Percentiles rank a stretch among this genome's conserved stretches.
phyloP scores from a whole-genome alignment of 2,888 invertebrate genomes.

The Marasmarcha lunaedactyla region DNA sequence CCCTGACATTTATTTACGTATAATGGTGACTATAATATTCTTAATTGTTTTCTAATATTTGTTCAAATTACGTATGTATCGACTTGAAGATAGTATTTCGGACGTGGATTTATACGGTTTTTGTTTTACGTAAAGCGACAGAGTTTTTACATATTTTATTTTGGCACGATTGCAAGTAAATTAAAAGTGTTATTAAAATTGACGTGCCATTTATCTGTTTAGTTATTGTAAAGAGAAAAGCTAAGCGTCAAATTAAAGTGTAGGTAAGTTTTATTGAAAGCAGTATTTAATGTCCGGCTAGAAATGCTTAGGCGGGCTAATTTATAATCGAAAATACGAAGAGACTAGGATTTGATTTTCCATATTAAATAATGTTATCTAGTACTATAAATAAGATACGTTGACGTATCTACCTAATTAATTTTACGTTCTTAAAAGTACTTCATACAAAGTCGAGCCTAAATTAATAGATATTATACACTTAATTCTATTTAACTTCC shows the following conservation, averaged over 20 bases:
- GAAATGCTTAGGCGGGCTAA: background rate
- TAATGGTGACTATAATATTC: conserved; percentile 77
- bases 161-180: background rate
- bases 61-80: conserved; percentile 59
- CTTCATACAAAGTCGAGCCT: conserved; percentile 63
- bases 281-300: background rate
- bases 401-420: background rate
- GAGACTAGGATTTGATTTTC: background rate
- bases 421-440: conserved; percentile 42
- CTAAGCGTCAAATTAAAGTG: background rate
- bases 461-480: conserved; percentile 61
- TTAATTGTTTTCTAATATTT: conserved; percentile 56
- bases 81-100: conserved; percentile 25
- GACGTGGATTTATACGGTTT: conserved; percentile 18
- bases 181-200: too few relatives aligned
- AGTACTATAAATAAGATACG: background rate
- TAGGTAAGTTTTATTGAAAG: background rate
- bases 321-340: background rate
- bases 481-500: conserved; percentile 62
- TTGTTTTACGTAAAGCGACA: background rate
- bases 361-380: background rate
- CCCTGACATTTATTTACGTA: conserved; percentile 93
- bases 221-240: background rate
- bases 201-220: background rate
- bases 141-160: background rate